phyloP scores from a whole-genome alignment of 2,797 vertebrate genomes.

The Cheirogaleus major region DNA sequence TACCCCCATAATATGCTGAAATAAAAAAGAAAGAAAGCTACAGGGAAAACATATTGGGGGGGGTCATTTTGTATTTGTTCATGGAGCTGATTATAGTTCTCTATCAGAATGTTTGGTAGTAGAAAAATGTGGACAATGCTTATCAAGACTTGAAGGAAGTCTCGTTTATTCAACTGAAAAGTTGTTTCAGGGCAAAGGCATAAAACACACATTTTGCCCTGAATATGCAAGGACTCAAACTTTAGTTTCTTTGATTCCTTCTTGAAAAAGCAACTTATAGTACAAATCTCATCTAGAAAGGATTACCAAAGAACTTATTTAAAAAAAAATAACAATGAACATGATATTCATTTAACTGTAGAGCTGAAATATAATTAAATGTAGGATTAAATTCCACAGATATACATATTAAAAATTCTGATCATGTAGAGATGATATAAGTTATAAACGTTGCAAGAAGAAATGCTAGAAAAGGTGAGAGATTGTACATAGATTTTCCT shows the following conservation, averaged over 20 bases:
- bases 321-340: background rate
- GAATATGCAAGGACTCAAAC: background rate
- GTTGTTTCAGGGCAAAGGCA: background rate
- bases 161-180: background rate
- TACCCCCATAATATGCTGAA: too few relatives aligned
- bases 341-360: background rate
- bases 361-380: constrained; percentile 1
- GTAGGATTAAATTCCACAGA: background rate
- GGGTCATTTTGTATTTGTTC: too few relatives aligned
- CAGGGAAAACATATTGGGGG: too few relatives aligned
- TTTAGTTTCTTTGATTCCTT: background rate
- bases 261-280: background rate
- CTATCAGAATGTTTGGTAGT: background rate
- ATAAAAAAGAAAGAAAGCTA: too few relatives aligned
- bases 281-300: background rate
- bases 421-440: background rate
- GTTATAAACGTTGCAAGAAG: background rate
- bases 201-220: background rate
- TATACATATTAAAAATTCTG: background rate
- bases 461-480: background rate
- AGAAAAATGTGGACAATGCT: background rate
- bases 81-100: background rate
- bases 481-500: background rate
- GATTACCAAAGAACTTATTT: background rate
- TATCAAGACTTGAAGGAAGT: background rate